These are phyloP conservation scores for Harmothoe impar DNA, from an alignment of 2,888 invertebrate genomes.

Conservation along the genomic window DNA sequence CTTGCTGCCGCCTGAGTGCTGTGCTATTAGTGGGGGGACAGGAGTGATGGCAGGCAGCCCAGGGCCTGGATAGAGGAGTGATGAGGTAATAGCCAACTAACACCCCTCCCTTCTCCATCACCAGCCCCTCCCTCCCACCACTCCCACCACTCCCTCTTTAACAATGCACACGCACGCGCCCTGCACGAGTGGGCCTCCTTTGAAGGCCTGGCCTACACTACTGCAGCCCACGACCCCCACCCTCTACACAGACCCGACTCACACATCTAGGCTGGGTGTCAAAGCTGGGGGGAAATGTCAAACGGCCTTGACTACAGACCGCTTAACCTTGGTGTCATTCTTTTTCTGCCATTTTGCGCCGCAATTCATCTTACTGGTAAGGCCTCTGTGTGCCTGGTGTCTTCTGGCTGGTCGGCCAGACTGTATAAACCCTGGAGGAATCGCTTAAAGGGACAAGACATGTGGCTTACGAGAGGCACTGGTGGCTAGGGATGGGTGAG, in stretches of 20 bases:
- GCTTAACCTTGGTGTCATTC: neutral
- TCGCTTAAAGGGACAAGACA: too few relatives aligned
- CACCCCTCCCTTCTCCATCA: neutral
- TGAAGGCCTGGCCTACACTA: neutral
- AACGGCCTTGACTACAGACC: neutral
- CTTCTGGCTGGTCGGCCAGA: too few relatives aligned
- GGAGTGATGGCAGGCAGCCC: conserved; percentile 5
- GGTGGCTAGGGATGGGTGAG: too few relatives aligned
- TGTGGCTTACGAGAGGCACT: too few relatives aligned
- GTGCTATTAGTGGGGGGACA: neutral
- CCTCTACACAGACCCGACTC: neutral
- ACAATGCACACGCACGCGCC: conserved; percentile 23
- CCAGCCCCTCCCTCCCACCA: neutral
- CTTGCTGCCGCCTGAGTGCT: too few relatives aligned
- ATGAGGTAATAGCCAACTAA: conserved; percentile 9
- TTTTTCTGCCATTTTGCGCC: neutral
- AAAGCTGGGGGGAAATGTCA: conserved; percentile 34
- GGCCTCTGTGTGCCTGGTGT: neutral
- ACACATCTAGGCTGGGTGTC: neutral
- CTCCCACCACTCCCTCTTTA: neutral
- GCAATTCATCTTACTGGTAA: neutral
- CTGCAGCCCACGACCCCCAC: neutral
- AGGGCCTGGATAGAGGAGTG: neutral
- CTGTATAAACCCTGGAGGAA: too few relatives aligned
- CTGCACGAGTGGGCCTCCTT: neutral